Evolutionary conservation across 2,113 vertebrate species (phyloP).

Genomic region (Puffinus mauretanicus): DNA sequence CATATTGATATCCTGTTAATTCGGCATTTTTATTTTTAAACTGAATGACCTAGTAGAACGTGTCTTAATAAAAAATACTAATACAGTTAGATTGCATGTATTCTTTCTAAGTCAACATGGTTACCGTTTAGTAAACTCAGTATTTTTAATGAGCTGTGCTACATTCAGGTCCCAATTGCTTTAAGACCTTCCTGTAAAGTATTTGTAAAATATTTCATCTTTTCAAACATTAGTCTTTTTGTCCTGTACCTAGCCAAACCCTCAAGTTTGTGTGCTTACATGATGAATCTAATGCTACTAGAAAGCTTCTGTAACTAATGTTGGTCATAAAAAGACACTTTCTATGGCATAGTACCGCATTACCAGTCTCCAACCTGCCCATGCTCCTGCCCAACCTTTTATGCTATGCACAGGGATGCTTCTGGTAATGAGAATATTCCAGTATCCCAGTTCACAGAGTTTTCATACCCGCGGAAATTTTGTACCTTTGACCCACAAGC

Average conservation of each 20-base stretch:
- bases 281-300: neutral
- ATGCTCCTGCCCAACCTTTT: neutral
- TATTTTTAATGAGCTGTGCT: neutral
- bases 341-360: neutral
- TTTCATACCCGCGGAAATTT: neutral
- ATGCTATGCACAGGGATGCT: neutral
- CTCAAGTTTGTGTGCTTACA: neutral
- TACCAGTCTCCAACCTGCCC: neutral
- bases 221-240: neutral
- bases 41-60: neutral
- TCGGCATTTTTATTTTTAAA: neutral
- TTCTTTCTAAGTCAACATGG: neutral
- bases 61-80: neutral
- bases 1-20: neutral
- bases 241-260: neutral
- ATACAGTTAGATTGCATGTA: neutral
- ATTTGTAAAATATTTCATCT: neutral
- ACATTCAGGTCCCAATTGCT: neutral
- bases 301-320: neutral
- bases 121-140: neutral
- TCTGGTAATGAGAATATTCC: neutral
- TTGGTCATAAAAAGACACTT: neutral
- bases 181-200: neutral
- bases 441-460: neutral
- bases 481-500: neutral